phyloP scores from a whole-genome alignment of 2,113 vertebrate species.

The Phasianus colchicus region DNA sequence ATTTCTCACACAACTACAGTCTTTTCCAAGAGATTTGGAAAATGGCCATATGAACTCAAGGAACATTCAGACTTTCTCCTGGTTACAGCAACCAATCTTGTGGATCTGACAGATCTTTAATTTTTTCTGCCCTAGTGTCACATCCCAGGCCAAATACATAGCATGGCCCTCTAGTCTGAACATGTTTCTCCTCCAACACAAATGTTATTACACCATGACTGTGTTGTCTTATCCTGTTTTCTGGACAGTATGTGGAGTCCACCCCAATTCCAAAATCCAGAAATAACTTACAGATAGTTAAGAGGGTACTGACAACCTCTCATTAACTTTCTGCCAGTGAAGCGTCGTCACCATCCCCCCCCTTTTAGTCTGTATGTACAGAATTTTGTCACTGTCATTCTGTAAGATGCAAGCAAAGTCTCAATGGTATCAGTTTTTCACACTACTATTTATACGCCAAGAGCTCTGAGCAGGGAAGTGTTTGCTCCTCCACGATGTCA shows the following conservation, averaged over 20 bases:
- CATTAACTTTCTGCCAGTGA: background rate
- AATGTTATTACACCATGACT: rapidly evolving
- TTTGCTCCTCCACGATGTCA: rapidly evolving
- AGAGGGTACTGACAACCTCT: background rate
- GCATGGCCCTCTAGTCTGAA: background rate
- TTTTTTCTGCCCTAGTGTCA: background rate
- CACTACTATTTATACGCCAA: background rate
- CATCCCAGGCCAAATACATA: background rate
- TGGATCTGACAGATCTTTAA: background rate
- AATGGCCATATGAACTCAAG: background rate
- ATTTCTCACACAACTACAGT: background rate
- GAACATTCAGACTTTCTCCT: background rate
- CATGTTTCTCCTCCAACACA: background rate
- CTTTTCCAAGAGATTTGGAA: background rate
- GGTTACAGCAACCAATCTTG: rapidly evolving
- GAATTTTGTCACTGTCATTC: background rate
- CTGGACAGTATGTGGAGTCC: background rate
- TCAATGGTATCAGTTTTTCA: background rate
- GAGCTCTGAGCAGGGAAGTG: background rate
- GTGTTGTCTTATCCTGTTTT: background rate
- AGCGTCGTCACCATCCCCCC: background rate
- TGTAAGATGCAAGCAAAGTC: background rate
- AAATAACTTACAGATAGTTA: background rate
- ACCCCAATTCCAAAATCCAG: background rate
- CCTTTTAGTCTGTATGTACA: background rate